Evolutionary conservation across 2,888 invertebrate species (phyloP).

Genomic region (Onchidella celtica): DNA sequence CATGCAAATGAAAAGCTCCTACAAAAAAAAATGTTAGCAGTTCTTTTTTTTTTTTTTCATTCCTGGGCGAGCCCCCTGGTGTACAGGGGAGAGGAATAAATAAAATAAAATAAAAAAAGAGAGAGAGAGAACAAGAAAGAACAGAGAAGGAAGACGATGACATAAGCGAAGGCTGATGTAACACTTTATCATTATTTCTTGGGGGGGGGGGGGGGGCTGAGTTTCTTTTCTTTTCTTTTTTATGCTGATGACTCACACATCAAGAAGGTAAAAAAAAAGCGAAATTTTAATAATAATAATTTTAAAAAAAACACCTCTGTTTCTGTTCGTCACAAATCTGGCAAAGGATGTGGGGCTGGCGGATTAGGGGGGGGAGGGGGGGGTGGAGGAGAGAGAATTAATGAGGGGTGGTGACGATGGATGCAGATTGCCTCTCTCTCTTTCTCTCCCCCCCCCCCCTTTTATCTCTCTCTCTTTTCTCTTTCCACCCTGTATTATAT

Average conservation of each 20-base stretch:
- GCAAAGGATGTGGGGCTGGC: too few relatives aligned
- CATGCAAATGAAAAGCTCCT: too few relatives aligned
- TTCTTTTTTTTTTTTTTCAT: neutral
- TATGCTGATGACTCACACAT: neutral
- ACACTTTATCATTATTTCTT: neutral
- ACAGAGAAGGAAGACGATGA: neutral
- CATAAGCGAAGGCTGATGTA: neutral
- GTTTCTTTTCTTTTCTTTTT: neutral
- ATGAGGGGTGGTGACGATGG: too few relatives aligned
- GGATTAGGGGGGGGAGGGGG: too few relatives aligned
- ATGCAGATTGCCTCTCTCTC: neutral
- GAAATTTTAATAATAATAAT: too few relatives aligned
- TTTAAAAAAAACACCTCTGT: too few relatives aligned
- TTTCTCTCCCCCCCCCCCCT: neutral
- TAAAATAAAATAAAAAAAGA: neutral
- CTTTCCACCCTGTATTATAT: too few relatives aligned
- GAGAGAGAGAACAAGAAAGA: neutral
- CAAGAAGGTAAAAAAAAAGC: too few relatives aligned
- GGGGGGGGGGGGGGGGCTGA: neutral
- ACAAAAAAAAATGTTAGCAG: too few relatives aligned
- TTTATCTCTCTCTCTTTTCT: slow-evolving; percentile 8
- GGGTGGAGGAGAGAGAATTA: too few relatives aligned
- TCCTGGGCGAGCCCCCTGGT: neutral
- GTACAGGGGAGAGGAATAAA: neutral
- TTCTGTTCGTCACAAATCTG: too few relatives aligned